These are phyloP conservation scores for Brachylomia viminalis DNA, from an alignment of 2,888 invertebrate genomes.

Conservation along the genomic window DNA sequence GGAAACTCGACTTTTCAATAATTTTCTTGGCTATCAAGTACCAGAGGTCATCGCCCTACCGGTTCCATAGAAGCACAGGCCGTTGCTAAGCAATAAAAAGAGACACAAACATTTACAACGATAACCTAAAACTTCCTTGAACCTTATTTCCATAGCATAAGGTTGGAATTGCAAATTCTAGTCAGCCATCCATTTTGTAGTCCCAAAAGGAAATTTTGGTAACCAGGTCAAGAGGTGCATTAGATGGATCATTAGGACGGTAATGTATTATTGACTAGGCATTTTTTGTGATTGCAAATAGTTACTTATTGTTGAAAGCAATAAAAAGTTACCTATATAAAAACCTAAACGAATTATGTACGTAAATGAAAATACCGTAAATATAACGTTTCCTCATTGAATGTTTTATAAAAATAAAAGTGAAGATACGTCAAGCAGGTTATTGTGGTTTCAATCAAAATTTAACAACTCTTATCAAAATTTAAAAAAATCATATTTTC, in stretches of 20 bases:
- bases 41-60: conserved; percentile 74
- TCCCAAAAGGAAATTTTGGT: conserved; percentile 54
- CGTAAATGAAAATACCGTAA: no score
- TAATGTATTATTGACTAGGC: conserved; percentile 73
- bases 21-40: conserved; percentile 64
- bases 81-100: conserved; percentile 82
- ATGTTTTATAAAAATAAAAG: background rate
- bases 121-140: conserved; percentile 37
- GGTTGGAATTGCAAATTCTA: conserved; percentile 59
- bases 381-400: no score
- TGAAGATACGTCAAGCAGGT: background rate
- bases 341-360: no score
- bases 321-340: background rate
- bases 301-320: conserved; percentile 9
- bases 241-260: conserved; percentile 69
- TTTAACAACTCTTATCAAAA: no score
- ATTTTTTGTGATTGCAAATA: conserved; percentile 38
- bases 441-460: background rate
- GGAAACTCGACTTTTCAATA: conserved; percentile 60
- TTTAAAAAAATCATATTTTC: no score
- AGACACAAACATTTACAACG: conserved; percentile 73
- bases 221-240: conserved; percentile 76
- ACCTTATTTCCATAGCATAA: conserved; percentile 65
- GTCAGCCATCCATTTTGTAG: conserved; percentile 26
- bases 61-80: conserved; percentile 69